Evolutionary conservation across 2,888 invertebrate species (phyloP), one percentile per base, ranked within the genome.

Genomic region (Sphaerophoria taeniata): DNA sequence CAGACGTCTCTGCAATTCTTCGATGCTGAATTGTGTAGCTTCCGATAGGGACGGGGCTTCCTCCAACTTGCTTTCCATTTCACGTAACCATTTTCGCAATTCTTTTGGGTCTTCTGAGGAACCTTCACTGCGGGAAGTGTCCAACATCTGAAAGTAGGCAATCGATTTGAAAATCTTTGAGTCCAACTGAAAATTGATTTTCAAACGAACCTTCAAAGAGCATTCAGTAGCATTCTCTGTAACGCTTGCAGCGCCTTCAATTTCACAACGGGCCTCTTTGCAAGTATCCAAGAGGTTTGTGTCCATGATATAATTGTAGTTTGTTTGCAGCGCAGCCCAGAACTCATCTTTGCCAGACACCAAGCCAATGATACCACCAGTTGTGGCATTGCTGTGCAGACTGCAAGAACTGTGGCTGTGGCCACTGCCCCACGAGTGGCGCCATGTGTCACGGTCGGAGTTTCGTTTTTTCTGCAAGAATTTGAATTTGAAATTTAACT

Each of bases 301-400:
- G 92, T 97, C 97, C 98, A 98, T 98, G 90, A 98, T 96, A 92
- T 97, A 98, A 91, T 98, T 96, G 93, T 98, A 98, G 92, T 97
- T 97, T 75, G 96, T 96, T 92, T 97, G 96, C 89, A 98, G 95
- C 81, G 97, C 95, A 88, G 97, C 96, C 97, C 98, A 98, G 89
- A 98, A 96, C 91, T 98, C 97, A 93, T 98, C 97, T 92, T 95
- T 96, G 88, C 93, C 94, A 24, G 91, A 90, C 70, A 89, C 88
- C 24, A 92, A 90, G 55, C 88, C 88, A 3, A 87, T 69, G 39
- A 90, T 79, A 3, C 90, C 91, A 36, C 91, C 88, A 36, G 92
- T 91, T 86, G 92, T 91, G 85, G 91, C 90, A 88, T 89, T 92
- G 87, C 92, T 92, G 88, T 91, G 91, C 55, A 92, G 88, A 82